Base-by-base conservation (phyloP, 1,140 invertebrate species). In the Pachyrhynchus sulphureomaculatus region DNA sequence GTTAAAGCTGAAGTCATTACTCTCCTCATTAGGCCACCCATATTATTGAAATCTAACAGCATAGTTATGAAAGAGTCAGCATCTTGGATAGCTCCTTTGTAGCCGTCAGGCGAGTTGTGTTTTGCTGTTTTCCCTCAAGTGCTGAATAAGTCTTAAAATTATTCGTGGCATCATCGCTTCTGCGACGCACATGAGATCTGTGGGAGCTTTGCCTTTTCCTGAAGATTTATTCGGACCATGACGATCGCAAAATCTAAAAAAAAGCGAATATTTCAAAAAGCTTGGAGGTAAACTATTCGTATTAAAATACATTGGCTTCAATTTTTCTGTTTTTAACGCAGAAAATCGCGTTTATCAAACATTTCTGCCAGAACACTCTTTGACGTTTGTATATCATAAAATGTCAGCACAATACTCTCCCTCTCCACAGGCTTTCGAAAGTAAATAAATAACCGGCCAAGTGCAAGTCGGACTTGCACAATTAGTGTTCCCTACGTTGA, bases 151-250 rank as follows among this genome's bases (percentile, higher is more conserved):
- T 42, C 95, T 81, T 24, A 96, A 83, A 65, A 98, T 88, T 55
- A 98, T 85, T 63, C 92, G 80, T 17, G 96, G 95, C 90, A 98
- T 94, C 82, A 97, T 91, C 17, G 88, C 89, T 72, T 95, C 91
- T 2, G 95, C 92, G 10, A 97, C 89, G 70, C 89, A 91, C 82
- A 97, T 86, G 10, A 98, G 80, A 77, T 95, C 90, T 2, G 84
- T 81, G 15, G 94, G 93, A 23, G 89, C 88, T 0, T 84, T 82
- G 44, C 86, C 84, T 64, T 89, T 90, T 68, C 88, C 85, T 4
- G 81, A 78, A 13, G 86, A 85, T 75, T 90, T 89, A 72, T 90
- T 88, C n/a, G 88, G 88, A 23, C 92, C 92, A 79, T 98, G 95
- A 64, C 88, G 86, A 67, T 88, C 87, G 80, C 95, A 98, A 80